Evolutionary conservation across 2,797 vertebrate species (phyloP).

Genomic region (Forpus xanthops): DNA sequence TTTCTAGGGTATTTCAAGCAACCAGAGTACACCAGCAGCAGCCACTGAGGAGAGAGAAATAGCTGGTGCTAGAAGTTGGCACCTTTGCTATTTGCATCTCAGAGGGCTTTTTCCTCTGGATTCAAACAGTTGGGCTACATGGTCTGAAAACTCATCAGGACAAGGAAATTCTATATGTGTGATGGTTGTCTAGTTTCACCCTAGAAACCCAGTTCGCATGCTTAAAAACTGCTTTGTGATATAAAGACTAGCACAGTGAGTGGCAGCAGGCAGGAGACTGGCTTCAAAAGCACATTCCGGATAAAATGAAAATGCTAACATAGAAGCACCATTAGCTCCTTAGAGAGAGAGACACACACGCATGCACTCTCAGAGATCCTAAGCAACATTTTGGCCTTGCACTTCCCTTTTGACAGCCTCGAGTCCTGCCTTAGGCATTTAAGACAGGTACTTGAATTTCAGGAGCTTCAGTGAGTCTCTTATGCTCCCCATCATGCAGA

Average conservation of each 20-base stretch:
- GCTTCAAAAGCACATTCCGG: not conserved
- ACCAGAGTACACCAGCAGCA: accelerated
- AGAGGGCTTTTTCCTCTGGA: not conserved
- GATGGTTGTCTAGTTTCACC: not conserved
- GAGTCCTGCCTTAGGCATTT: not conserved
- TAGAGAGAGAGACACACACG: not conserved
- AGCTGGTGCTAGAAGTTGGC: not conserved
- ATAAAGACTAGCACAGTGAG: not conserved
- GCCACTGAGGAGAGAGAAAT: accelerated
- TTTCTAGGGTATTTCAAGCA: not conserved
- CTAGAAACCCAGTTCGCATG: not conserved
- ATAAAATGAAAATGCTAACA: not conserved
- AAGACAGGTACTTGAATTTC: not conserved
- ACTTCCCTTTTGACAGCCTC: not conserved
- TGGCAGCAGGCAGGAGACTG: not conserved
- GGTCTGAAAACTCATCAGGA: not conserved
- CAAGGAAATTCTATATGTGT: not conserved
- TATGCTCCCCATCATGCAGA: not conserved
- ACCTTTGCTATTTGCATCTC: not conserved
- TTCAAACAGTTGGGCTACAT: not conserved
- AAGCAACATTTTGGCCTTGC: not conserved
- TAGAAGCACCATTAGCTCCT: not conserved
- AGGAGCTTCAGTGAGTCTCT: not conserved
- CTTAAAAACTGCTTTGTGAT: not conserved
- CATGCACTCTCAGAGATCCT: not conserved